Conservation (phyloP, 1,140 invertebrate genomes). For the Anoplolepis gracilipes region DNA sequence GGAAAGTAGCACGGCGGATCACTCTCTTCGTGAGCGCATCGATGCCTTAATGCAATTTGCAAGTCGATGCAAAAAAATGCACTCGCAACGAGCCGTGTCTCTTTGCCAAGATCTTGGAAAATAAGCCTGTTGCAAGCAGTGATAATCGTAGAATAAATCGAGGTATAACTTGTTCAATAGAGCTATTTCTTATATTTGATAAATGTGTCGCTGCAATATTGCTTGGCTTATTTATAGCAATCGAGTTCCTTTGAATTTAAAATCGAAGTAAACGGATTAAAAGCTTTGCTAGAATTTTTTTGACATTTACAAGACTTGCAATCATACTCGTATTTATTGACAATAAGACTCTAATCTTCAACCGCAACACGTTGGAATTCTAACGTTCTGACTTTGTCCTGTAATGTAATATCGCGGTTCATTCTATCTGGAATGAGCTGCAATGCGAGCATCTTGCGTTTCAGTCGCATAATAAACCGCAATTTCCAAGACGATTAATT, state of each 20-base stretch:
- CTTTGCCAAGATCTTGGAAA: slow-evolving; percentile 28
- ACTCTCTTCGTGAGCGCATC: slow-evolving; percentile 44
- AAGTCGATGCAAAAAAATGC: slow-evolving; percentile 53
- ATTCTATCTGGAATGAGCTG: slow-evolving; percentile 30
- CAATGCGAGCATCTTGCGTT: background rate
- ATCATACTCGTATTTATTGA: background rate
- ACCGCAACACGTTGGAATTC: slow-evolving; percentile 2
- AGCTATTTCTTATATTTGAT: background rate
- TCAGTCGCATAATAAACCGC: slow-evolving; percentile 17
- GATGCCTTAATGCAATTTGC: slow-evolving; percentile 59
- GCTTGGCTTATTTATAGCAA: background rate
- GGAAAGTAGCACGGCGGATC: slow-evolving; percentile 49
- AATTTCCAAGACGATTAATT: slow-evolving; percentile 16
- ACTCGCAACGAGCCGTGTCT: slow-evolving; percentile 31
- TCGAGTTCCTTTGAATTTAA: background rate
- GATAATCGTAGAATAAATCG: background rate
- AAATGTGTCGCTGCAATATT: background rate
- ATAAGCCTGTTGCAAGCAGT: background rate
- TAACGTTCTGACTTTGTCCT: slow-evolving; percentile 11
- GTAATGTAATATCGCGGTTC: slow-evolving; percentile 31
- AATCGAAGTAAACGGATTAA: background rate
- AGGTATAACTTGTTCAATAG: background rate
- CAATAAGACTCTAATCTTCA: slow-evolving; percentile 32
- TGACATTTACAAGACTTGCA: background rate
- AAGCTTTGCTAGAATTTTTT: slow-evolving; percentile 7